These are phyloP conservation scores for Trinectes maculatus DNA, from an alignment of 2,113 vertebrate genomes.

Conservation along the genomic window DNA sequence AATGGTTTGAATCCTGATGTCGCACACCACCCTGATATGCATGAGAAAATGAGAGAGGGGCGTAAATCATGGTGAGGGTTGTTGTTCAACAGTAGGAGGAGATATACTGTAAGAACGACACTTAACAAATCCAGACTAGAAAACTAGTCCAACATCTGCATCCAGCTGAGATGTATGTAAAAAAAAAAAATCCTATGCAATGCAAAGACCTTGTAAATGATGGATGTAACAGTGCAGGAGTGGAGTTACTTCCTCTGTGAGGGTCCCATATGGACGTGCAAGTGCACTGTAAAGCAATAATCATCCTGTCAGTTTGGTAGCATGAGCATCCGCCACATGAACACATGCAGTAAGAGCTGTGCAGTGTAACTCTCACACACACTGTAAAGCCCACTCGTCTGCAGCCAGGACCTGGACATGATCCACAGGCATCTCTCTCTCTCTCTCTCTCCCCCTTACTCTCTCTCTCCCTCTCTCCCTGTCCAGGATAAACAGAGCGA, in stretches of 20 bases:
- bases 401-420: constrained; percentile 30
- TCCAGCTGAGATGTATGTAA: constrained; percentile 6
- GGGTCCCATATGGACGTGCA: background rate
- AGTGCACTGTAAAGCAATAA: constrained; percentile 14
- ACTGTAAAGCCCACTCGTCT: constrained; percentile 59
- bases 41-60: constrained; percentile 29
- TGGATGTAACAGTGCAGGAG: constrained; percentile 24
- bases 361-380: constrained; percentile 25
- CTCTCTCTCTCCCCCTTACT: constrained; percentile 6
- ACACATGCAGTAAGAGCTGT: background rate
- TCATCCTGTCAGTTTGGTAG: constrained; percentile 16
- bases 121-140: too few relatives aligned
- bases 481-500: constrained; percentile 66
- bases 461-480: constrained; percentile 7
- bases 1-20: constrained; percentile 49
- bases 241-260: constrained; percentile 11
- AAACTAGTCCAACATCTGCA: too few relatives aligned
- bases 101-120: background rate
- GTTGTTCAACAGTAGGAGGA: constrained; percentile 41
- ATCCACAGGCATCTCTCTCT: too few relatives aligned
- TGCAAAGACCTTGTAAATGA: constrained; percentile 12
- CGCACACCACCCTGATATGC: constrained; percentile 20
- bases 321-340: constrained; percentile 19
- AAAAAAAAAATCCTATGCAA: constrained; percentile 8
- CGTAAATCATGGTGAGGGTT: constrained; percentile 34